Base-by-base conservation (phyloP, 2,113 vertebrate genomes). In the Ictalurus punctatus region DNA sequence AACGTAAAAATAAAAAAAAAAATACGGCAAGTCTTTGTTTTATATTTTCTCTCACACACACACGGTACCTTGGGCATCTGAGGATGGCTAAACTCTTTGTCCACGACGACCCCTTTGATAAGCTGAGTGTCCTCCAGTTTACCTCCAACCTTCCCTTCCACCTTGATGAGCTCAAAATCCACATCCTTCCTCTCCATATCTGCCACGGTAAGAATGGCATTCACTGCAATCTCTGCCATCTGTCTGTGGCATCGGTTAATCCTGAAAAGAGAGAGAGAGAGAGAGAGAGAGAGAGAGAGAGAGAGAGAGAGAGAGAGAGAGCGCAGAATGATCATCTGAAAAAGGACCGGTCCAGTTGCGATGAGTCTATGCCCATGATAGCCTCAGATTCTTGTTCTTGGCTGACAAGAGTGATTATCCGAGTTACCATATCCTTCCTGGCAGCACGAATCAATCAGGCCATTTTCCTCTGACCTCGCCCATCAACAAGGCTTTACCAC, bases 51-150 rank as follows among this genome's bases (percentile, higher is more conserved):
- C 27, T 1, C 30, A 16, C 37, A 44, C 8, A 30, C 0, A 74
- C 37, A 14, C 8, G 1, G 9, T 7, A 99, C 98, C 95, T 99
- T 99, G 52, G 98, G 98, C 98, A 99, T 99, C 94, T 99, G 98
- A 0, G 98, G 98, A 93, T 99, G 98, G 92, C 98, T 99, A 95
- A 99, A 99, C 90, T 99, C 98, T 94, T 99, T 99, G 93, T 99
- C 98, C 86, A 99, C 96, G 23, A 99, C 95, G 65, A 99, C 98
- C 27, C 98, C 98, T 94, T 99, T 99, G 86, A 99, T 95, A 37
- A 99, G 94, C 90, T 98, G 96, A 0, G 98, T 99, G 92, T 99
- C 98, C 91, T 99, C 98, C 93, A 99, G 94, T 91, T 98, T 97
- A 27, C 98, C 98, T 83, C 98, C 98, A 69, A 99, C 98, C 94